Evolutionary conservation across 2,888 invertebrate species (phyloP).

Genomic region (Cinara cedri): DNA sequence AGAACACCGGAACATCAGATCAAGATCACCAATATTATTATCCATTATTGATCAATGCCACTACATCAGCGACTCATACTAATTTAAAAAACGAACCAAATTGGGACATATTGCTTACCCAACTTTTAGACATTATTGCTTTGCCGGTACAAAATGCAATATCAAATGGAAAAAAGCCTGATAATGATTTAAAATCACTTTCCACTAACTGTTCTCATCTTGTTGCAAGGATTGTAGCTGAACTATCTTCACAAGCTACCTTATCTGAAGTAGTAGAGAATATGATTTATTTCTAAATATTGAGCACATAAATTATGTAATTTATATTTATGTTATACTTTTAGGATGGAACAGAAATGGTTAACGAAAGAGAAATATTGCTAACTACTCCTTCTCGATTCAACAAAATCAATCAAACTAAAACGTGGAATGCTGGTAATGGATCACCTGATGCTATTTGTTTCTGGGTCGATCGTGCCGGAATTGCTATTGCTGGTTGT

Average conservation of each 20-base stretch:
- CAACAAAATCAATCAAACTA: constrained; percentile 83
- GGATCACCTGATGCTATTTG: constrained; percentile 96
- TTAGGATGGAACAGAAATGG: constrained; percentile 74
- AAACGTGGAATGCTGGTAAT: constrained; percentile 96
- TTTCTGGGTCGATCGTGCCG: constrained; percentile 88
- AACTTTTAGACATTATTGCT: constrained; percentile 80
- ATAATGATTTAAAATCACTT: constrained; percentile 62
- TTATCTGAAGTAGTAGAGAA: constrained; percentile 70
- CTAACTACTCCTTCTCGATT: constrained; percentile 89
- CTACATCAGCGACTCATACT: constrained; percentile 15
- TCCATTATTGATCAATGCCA: constrained; percentile 74
- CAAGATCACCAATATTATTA: constrained; percentile 73
- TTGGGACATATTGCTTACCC: constrained; percentile 69
- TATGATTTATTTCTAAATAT: neutral
- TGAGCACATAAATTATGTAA: constrained; percentile 10
- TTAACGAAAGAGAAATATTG: constrained; percentile 76
- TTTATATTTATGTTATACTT: neutral
- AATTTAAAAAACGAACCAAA: constrained; percentile 45
- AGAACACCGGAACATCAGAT: constrained; percentile 60
- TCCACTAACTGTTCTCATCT: constrained; percentile 77
- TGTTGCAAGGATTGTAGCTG: constrained; percentile 82
- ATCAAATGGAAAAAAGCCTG: constrained; percentile 34
- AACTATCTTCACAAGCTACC: constrained; percentile 81
- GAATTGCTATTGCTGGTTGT: constrained; percentile 87
- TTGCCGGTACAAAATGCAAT: constrained; percentile 71